Percentiles rank a stretch among this genome's conserved stretches.
phyloP scores from a whole-genome alignment of 2,888 invertebrate genomes.

The Noctua janthe region DNA sequence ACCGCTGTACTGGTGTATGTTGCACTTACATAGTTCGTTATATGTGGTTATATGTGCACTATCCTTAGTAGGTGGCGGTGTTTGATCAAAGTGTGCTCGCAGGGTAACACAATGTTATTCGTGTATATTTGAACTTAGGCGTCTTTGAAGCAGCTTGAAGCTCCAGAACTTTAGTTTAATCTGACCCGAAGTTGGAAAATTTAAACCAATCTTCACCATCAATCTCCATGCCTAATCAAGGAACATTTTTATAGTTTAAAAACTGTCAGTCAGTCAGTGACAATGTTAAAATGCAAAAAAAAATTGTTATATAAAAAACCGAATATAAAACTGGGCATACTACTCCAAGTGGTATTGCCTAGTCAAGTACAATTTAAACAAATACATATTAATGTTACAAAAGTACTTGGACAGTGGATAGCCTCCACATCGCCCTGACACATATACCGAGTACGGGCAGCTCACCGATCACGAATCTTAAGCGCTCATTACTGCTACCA shows the following conservation, averaged over 20 bases:
- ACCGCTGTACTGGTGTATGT: constrained; percentile 7
- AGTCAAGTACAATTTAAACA: constrained; percentile 40
- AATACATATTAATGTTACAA: constrained; percentile 60
- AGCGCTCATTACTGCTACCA: constrained; percentile 63
- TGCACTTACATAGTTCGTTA: constrained; percentile 7
- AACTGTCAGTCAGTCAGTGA: not conserved
- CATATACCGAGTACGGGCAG: constrained; percentile 78
- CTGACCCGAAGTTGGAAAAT: not conserved
- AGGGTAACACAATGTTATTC: not conserved
- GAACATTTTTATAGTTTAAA: not conserved
- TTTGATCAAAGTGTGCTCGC: not conserved
- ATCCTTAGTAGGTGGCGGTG: not conserved
- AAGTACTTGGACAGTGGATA: constrained; percentile 64
- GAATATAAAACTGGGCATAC: not conserved
- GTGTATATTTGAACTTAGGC: not conserved
- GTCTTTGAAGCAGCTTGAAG: not conserved
- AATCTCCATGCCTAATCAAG: not conserved
- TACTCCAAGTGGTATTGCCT: constrained; percentile 20
- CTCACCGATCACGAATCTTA: constrained; percentile 67
- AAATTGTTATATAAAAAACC: not conserved
- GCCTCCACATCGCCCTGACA: constrained; percentile 82
- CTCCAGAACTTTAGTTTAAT: not conserved
- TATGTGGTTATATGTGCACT: not conserved
- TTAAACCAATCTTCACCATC: not conserved
- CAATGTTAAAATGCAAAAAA: not conserved